A percentile compares a stretch with the other conserved stretches of the same genome.
These are phyloP conservation scores for Prunella strophiata DNA, from an alignment of 2,797 vertebrate genomes.

Conservation along the genomic window DNA sequence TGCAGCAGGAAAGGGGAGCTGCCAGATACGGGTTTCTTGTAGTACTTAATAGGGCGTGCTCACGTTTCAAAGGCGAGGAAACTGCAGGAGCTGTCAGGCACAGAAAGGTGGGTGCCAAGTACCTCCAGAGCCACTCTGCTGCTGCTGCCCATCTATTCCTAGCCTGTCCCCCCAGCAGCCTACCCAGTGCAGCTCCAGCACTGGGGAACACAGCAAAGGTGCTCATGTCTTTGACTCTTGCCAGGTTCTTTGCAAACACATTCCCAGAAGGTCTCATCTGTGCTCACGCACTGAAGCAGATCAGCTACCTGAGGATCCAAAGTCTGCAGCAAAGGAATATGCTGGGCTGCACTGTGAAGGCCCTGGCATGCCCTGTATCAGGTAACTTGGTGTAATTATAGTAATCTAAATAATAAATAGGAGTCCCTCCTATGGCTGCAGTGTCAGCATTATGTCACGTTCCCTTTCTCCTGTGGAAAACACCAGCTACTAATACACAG, in stretches of 20 bases:
- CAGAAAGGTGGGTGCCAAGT: not conserved
- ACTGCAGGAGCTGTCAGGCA: not conserved
- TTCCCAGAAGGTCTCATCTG: not conserved
- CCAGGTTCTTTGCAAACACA: not conserved
- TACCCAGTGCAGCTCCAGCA: not conserved
- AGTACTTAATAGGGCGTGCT: not conserved
- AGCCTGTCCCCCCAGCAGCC: not conserved
- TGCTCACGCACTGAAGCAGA: not conserved
- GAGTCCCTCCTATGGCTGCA: not conserved
- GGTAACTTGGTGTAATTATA: not conserved
- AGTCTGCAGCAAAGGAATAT: not conserved
- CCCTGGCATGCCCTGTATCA: not conserved
- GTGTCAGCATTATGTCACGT: not conserved
- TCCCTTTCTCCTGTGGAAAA: not conserved
- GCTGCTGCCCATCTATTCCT: not conserved
- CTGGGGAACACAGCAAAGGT: not conserved
- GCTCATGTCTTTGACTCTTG: accelerated
- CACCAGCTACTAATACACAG: not conserved
- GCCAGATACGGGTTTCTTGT: not conserved
- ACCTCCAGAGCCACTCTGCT: not conserved
- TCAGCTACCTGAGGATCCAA: not conserved
- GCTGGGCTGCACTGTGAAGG: not conserved
- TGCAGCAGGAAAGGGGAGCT: not conserved
- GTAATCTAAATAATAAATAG: slow-evolving; percentile 17
- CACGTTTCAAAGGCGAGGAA: not conserved